Evolutionary conservation across 2,113 vertebrate genomes (phyloP), one percentile per base, ranked within the genome.

Genomic region (Embiotoca jacksoni): DNA sequence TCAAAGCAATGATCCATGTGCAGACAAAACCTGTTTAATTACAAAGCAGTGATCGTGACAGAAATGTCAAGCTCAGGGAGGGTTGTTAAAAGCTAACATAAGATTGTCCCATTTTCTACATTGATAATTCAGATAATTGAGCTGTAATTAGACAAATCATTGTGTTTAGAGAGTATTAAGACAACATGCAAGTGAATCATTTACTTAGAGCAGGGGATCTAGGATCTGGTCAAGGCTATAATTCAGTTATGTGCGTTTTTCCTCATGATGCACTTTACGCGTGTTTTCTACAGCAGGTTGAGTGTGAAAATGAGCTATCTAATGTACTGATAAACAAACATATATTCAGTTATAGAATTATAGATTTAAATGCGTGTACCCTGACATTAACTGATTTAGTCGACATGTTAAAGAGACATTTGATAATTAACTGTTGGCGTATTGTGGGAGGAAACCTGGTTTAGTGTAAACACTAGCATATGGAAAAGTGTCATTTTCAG

Each of bases 21-120:
- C 61, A 81, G 86, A 89, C 90, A 85, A 84, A 78, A 76, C 66
- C 81, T 65, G 63, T 92, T 92, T 93, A 93, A 94, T 94, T 94
- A 93, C 84, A 69, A 85, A 68, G 78, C 75, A 75, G 62, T 35
- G 73, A 78, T 91, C 80, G 82, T 89, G 84, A 82, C 75, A 85
- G 81, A 80, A 93, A 88, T 86, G 56, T 80, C 75, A 83, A 79
- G 80, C 78, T 79, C 57, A 2, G 8, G 65, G 73, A 81, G 54
- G 64, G 63, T 81, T 81, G 83, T 93, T 92, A 88, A 86, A 90
- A 85, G 82, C 80, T 72, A 72, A 85, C 73, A 83, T 56, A 54
- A 79, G 83, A 90, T 76, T 68, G 80, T 78, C 76, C 90, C 84
- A 89, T 91, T 91, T 91, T 85, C 75, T 86, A 75, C 85, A 80